phyloP scores from a whole-genome alignment of 1,140 invertebrate species.

The Eurosta solidaginis region DNA sequence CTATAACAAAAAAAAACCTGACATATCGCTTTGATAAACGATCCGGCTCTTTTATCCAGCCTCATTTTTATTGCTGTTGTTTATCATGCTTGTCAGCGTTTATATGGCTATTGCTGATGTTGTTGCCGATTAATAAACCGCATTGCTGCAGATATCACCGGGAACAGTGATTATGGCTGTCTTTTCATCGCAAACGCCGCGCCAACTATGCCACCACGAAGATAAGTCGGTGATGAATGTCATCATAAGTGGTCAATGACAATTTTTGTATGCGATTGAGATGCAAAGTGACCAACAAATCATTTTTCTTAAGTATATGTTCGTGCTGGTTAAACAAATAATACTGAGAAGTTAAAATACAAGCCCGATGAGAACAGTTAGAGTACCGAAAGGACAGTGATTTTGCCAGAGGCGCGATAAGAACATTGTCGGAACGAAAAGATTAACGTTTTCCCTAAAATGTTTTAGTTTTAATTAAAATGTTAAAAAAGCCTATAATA shows the following conservation, averaged over 20 bases:
- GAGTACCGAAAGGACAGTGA: too few species aligned
- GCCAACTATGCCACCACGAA: not conserved
- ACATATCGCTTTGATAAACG: slow-evolving; percentile 1
- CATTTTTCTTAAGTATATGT: too few species aligned
- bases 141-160: slow-evolving; percentile 1
- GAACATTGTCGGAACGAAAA: too few species aligned
- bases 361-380: too few species aligned
- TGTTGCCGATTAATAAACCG: slow-evolving; percentile 17
- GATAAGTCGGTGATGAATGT: slow-evolving; percentile 8
- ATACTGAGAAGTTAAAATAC: too few species aligned
- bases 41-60: slow-evolving; percentile 4
- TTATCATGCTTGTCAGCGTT: not conserved
- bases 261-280: not conserved
- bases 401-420: too few species aligned
- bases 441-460: too few species aligned
- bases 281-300: not conserved
- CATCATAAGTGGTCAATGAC: not conserved
- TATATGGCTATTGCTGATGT: not conserved
- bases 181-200: not conserved
- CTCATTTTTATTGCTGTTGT: slow-evolving; percentile 8
- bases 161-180: not conserved
- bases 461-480: too few species aligned
- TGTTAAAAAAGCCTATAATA: too few species aligned
- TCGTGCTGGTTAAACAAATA: too few species aligned
- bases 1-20: not conserved